Evolutionary conservation across 2,888 invertebrate species (phyloP), one percentile per base, ranked within the genome.

Genomic region (Pilophorus perplexus): DNA sequence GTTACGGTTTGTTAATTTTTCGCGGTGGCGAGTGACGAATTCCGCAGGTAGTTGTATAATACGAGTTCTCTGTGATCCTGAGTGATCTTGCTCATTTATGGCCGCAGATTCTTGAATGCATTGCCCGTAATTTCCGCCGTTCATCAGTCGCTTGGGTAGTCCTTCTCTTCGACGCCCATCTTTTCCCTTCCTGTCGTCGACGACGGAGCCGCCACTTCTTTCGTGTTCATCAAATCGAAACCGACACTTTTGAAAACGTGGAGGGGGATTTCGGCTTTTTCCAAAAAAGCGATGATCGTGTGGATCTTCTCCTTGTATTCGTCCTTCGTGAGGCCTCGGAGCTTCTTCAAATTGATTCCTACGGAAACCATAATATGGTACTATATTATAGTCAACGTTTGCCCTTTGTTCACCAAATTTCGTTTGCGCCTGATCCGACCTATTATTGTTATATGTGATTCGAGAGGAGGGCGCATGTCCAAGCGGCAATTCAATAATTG

Each of bases 301-400:
- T 46, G 46, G 2, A 62, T 62, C 12, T 28, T 44, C n/a, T 27
- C 3, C 33, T 62, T 62, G 23, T 46, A 62, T 25, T 62, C 62
- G 2, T 25, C 46, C 48, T 62, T 62, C 10, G 62, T 62, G 16
- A 62, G 18, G 4, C 62, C 62, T 10, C 62, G 14, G 14, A 62
- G 37, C 16, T 62, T 62, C 33, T 33, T 44, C 28, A 62, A 23
- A 20, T 4, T 46, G 8, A 14, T 46, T 12, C 62, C 62, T 62
- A 44, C 4, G 10, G 25, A 3, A 8, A 33, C 10, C 10, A 33
- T 33, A 10, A 33, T 33, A 10, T n/a, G n/a, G n/a, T n/a, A n/a
- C n/a, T n/a, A n/a, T n/a, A n/a, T n/a, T n/a, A n/a, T n/a, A n/a
- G n/a, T n/a, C n/a, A n/a, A n/a, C n/a, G n/a, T n/a, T n/a, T n/a